A percentile compares a stretch with the other conserved stretches of the same genome.
Evolutionary conservation across 2,888 invertebrate genomes (phyloP).

Genomic region (Rhimphoctona megacephalus): DNA sequence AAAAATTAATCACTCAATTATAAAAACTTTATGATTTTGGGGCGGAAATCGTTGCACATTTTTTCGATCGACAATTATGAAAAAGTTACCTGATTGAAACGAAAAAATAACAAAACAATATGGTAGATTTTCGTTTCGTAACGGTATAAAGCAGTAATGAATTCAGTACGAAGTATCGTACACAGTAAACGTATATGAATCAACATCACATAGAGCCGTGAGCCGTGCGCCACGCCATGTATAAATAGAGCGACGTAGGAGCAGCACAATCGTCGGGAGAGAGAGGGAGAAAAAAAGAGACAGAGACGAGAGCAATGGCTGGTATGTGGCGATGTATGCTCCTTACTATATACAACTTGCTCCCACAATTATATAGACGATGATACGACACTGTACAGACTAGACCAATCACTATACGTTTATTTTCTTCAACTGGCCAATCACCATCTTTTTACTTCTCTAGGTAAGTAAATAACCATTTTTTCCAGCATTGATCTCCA

Average conservation of each 20-base stretch:
- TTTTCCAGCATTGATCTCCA: slow-evolving; percentile 13
- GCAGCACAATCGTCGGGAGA: slow-evolving; percentile 43
- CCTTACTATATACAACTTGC: slow-evolving; percentile 17
- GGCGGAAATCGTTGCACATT: background rate
- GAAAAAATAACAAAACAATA: background rate
- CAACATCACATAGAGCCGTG: slow-evolving; percentile 40
- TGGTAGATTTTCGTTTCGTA: slow-evolving; percentile 11
- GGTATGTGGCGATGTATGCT: slow-evolving; percentile 39
- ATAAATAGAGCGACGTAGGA: slow-evolving; percentile 62
- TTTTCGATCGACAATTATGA: background rate
- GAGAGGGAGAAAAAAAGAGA: background rate
- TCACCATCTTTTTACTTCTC: background rate
- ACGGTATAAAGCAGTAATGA: slow-evolving; percentile 11
- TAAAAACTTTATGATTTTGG: background rate
- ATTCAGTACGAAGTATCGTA: slow-evolving; percentile 30
- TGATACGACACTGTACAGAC: slow-evolving; percentile 21
- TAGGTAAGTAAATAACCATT: background rate
- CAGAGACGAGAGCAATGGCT: slow-evolving; percentile 1
- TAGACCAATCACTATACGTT: slow-evolving; percentile 20
- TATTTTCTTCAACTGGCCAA: background rate
- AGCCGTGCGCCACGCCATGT: slow-evolving; percentile 50
- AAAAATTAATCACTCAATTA: too few relatives aligned
- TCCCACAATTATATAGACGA: slow-evolving; percentile 31
- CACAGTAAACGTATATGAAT: slow-evolving; percentile 20
- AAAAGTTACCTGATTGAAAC: background rate